Percentiles rank a stretch among this genome's conserved stretches.
phyloP scores from a whole-genome alignment of 1,140 invertebrate species.

The Zophobas atratus region DNA sequence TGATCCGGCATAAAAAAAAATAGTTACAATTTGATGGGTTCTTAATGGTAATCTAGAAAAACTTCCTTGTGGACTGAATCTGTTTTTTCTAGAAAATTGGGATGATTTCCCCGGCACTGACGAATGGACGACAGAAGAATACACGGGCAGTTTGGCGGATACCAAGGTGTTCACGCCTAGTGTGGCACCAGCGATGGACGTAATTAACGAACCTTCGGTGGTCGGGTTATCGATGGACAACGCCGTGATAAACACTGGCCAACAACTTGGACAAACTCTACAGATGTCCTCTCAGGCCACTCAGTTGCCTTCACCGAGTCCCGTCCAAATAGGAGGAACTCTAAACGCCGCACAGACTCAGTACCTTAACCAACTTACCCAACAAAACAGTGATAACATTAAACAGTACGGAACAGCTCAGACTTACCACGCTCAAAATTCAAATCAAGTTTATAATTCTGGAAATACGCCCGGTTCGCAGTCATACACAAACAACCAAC shows the following conservation, averaged over 20 bases:
- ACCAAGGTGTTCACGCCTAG: slow-evolving; percentile 95
- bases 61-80: too few species aligned
- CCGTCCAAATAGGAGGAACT: slow-evolving; percentile 64
- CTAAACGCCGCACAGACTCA: slow-evolving; percentile 81
- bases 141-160: slow-evolving; percentile 92
- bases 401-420: slow-evolving; percentile 51
- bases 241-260: slow-evolving; percentile 48
- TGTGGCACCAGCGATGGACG: slow-evolving; percentile 56
- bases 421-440: slow-evolving; percentile 49
- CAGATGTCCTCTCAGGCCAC: slow-evolving; percentile 51
- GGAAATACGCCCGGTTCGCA: slow-evolving; percentile 31
- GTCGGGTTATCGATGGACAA: slow-evolving; percentile 28
- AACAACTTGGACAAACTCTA: slow-evolving; percentile 53
- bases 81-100: slow-evolving; percentile 66
- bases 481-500: slow-evolving; percentile 50
- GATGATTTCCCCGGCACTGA: slow-evolving; percentile 75
- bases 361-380: slow-evolving; percentile 78
- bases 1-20: too few species aligned
- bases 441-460: slow-evolving; percentile 49
- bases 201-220: slow-evolving; percentile 18
- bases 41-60: too few species aligned
- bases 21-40: too few species aligned
- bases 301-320: slow-evolving; percentile 61
- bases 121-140: slow-evolving; percentile 97
- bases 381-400: slow-evolving; percentile 68